Conservation (phyloP, 2,888 invertebrate species). For the Pristionchus entomophagus region DNA sequence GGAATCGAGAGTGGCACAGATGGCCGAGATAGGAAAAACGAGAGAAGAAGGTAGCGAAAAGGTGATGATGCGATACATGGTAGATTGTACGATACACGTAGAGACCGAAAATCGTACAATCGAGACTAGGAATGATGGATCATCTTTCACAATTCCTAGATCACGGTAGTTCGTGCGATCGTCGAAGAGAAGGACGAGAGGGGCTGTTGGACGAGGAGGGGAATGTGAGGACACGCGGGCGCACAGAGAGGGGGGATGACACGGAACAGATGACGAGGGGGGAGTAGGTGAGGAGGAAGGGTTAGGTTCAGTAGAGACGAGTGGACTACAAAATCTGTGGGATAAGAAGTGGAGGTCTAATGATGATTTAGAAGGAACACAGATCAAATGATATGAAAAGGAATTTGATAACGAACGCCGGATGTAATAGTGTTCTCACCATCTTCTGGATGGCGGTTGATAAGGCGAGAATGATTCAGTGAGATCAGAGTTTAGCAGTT, state of each 20-base stretch:
- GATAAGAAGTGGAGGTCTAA: no score
- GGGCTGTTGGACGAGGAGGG: neutral
- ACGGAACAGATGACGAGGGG: neutral
- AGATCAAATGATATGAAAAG: neutral
- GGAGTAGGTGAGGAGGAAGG: neutral
- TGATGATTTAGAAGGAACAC: no score
- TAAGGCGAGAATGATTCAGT: no score
- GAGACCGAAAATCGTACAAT: no score
- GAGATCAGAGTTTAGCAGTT: no score
- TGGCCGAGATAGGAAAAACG: no score
- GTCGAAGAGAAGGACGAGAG: neutral
- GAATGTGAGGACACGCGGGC: constrained; percentile 8
- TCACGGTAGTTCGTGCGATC: neutral
- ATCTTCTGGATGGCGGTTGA: no score
- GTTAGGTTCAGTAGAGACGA: neutral
- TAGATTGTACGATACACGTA: no score
- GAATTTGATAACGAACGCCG: neutral
- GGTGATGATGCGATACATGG: neutral
- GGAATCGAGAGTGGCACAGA: no score
- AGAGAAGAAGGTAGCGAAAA: neutral
- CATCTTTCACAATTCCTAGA: no score
- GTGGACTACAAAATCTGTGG: neutral
- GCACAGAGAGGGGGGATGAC: neutral
- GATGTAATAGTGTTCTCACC: neutral
- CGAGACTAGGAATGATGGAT: no score